A percentile compares a stretch with the other conserved stretches of the same genome.
phyloP scores from a whole-genome alignment of 2,888 invertebrate species.

The Meganola albula region DNA sequence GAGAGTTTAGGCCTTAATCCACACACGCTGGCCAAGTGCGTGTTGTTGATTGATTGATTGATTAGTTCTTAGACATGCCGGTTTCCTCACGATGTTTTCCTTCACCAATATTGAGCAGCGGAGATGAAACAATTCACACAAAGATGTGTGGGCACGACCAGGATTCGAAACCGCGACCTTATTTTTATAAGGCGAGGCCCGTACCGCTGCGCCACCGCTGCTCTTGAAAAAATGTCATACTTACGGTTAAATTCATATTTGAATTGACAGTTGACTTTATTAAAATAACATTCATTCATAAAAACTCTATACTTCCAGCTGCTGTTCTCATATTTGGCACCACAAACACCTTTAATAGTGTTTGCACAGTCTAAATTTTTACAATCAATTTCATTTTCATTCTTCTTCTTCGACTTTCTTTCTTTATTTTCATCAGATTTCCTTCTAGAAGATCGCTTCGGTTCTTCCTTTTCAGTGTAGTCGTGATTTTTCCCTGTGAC shows the following conservation, averaged over 20 bases:
- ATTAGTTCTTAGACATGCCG: too few relatives aligned
- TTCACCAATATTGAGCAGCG: too few relatives aligned
- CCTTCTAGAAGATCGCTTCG: constrained; percentile 11
- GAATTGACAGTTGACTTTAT: constrained; percentile 62
- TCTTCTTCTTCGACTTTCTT: not conserved
- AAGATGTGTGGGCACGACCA: too few relatives aligned
- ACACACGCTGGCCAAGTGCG: too few relatives aligned
- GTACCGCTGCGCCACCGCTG: too few relatives aligned
- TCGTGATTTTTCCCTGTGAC: constrained; percentile 50
- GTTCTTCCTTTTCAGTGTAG: constrained; percentile 18
- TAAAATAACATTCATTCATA: constrained; percentile 56
- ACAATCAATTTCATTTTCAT: constrained; percentile 30
- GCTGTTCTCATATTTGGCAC: constrained; percentile 39
- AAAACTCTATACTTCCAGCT: constrained; percentile 48
- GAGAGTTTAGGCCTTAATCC: too few relatives aligned
- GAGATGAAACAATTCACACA: too few relatives aligned
- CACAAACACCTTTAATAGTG: constrained; percentile 42
- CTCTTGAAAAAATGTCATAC: constrained; percentile 23
- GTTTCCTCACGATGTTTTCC: too few relatives aligned
- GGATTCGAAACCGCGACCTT: too few relatives aligned
- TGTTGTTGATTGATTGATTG: too few relatives aligned
- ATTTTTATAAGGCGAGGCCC: too few relatives aligned
- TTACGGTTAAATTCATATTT: constrained; percentile 48
- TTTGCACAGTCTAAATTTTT: constrained; percentile 45
- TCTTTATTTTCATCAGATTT: constrained; percentile 5